Base-by-base conservation (phyloP, 2,797 vertebrate genomes). In the Arrhamphus sclerolepis region DNA sequence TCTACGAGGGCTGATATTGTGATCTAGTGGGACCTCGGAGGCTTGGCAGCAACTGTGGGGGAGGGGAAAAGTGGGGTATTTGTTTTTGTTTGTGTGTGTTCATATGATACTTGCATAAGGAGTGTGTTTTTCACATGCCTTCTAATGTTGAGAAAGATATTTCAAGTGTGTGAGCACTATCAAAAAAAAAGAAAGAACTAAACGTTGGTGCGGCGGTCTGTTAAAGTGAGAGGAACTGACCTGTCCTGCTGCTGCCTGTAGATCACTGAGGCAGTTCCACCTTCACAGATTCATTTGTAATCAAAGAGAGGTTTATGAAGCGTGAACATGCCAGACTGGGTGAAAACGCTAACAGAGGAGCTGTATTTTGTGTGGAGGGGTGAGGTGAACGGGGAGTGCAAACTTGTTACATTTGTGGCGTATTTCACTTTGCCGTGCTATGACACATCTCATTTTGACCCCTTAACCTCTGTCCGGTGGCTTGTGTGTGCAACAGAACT, bases 241-340 rank as follows among this genome's bases (percentile, higher is more conserved):
- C 21, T 29, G 7, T 53, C 43, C 44, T 10, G 7, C 29, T 24
- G 48, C 59, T 1, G 1, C 75, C 42, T 49, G 69, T 89, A 87
- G 68, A 82, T 88, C 88, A 88, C 60, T 48, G 58, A 75, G 57
- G 66, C 82, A 89, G 86, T 88, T 88, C 71, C 76, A 78, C 75
- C 72, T 72, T 68, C 72, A 61, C 49, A 26, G 61, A 73, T 77
- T 41, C 75, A 63, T 80, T 71, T 69, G 75, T 70, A 68, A 80
- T 87, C 85, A 89, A 90, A 84, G 20, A 16, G 47, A 58, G 74
- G 66, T 87, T 87, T 82, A 85, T 83, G 79, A 78, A 63, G 72
- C 59, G 14, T 8, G 28, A 62, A 72, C 16, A 13, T 29, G 66
- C 41, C 58, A 17, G 62, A 24, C 53, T 58, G 21, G 59, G 60